These are phyloP conservation scores for Otus sunia DNA, from an alignment of 2,113 vertebrate species.

Conservation along the genomic window DNA sequence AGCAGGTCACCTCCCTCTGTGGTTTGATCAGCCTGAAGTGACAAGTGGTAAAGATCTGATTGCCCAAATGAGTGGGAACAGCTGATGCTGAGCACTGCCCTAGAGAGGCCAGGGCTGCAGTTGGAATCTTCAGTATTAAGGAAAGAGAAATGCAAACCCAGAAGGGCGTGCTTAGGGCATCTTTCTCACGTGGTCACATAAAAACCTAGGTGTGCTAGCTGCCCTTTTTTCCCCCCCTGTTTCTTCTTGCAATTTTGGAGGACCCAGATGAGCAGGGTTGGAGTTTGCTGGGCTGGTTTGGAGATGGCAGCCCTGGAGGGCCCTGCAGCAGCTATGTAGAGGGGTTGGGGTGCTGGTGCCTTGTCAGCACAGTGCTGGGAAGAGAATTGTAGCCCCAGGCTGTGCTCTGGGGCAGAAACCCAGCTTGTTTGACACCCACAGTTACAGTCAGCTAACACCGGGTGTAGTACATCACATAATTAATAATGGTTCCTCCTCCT, in stretches of 20 bases:
- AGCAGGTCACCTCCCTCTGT: background rate
- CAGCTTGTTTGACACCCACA: background rate
- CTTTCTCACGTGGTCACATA: background rate
- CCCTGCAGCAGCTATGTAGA: background rate
- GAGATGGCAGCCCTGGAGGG: background rate
- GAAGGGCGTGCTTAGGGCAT: background rate
- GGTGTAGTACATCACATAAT: background rate
- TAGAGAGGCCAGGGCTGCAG: background rate
- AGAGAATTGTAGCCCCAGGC: background rate
- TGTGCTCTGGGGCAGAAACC: background rate
- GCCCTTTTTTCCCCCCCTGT: fast-evolving
- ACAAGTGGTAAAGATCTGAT: background rate
- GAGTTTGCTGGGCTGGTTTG: background rate
- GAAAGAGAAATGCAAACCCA: background rate
- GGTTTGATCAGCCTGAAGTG: background rate
- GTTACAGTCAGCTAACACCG: background rate
- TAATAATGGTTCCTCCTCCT: background rate
- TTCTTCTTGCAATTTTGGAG: background rate
- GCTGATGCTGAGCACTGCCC: background rate
- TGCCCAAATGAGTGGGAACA: background rate
- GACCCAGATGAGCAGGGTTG: background rate
- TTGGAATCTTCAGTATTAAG: background rate
- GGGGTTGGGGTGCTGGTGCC: background rate
- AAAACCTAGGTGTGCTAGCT: background rate
- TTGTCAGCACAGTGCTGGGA: background rate